These are phyloP conservation scores for Peribatodes rhomboidaria DNA, from an alignment of 2,888 invertebrate genomes.

Conservation along the genomic window DNA sequence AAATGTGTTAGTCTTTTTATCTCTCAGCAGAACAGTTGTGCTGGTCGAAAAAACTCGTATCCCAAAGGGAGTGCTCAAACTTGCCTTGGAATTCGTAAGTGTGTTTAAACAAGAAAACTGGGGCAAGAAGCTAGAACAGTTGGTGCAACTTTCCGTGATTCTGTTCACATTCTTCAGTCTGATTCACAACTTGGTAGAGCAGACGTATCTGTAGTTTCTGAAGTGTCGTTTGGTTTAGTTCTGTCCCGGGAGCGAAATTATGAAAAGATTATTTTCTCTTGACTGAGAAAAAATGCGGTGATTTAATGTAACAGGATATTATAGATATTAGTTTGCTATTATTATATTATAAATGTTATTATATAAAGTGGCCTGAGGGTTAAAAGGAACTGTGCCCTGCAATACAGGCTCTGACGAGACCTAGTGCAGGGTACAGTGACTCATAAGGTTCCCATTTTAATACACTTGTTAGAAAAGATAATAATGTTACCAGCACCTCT, in stretches of 20 bases:
- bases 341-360: too few species aligned
- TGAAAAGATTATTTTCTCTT: background rate
- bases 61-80: slow-evolving; percentile 32
- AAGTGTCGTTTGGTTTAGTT: slow-evolving; percentile 28
- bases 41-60: slow-evolving; percentile 15
- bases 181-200: slow-evolving; percentile 24
- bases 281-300: slow-evolving; percentile 1
- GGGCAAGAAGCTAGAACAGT: slow-evolving; percentile 29
- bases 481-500: too few species aligned
- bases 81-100: slow-evolving; percentile 35
- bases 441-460: too few species aligned
- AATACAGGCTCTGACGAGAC: too few species aligned
- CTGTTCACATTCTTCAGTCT: slow-evolving; percentile 22
- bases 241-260: slow-evolving; percentile 14
- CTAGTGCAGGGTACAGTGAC: too few species aligned
- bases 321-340: too few species aligned
- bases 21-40: background rate
- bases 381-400: too few species aligned
- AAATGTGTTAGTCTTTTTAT: too few species aligned
- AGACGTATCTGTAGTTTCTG: slow-evolving; percentile 27
- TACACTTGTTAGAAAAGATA: too few species aligned
- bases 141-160: slow-evolving; percentile 28
- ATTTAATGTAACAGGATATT: too few species aligned
- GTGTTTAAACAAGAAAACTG: slow-evolving; percentile 32
- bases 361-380: too few species aligned